Conservation (phyloP, 1,140 invertebrate species). For the Carposina sasakii region DNA sequence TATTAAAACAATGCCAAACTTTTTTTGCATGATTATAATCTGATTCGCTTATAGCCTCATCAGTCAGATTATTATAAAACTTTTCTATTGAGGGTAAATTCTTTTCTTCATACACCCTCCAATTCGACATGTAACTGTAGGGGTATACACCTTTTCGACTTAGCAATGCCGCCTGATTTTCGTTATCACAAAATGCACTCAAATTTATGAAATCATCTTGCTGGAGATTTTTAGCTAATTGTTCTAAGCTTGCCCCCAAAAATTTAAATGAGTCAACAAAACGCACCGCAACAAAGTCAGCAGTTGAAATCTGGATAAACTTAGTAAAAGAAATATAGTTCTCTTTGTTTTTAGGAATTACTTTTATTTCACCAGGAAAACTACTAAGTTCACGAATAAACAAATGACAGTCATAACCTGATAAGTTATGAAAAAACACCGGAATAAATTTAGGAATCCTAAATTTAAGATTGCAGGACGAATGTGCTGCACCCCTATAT, state of each 20-base stretch:
- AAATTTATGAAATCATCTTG: slow-evolving; percentile 15
- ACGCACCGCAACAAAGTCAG: slow-evolving; percentile 22
- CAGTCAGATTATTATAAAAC: slow-evolving; percentile 1
- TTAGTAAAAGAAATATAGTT: slow-evolving; percentile 34
- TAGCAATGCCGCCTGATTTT: neutral
- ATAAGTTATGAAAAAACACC: slow-evolving; percentile 57
- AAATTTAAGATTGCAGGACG: slow-evolving; percentile 29
- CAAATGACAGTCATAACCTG: slow-evolving; percentile 48
- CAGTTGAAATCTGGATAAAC: slow-evolving; percentile 19
- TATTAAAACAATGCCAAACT: slow-evolving; percentile 3
- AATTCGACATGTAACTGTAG: too few species aligned
- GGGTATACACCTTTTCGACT: slow-evolving; percentile 8
- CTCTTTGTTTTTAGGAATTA: slow-evolving; percentile 52
- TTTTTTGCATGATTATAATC: slow-evolving; percentile 5
- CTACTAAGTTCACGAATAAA: slow-evolving; percentile 37
- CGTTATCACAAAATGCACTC: neutral
- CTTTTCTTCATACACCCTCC: neutral
- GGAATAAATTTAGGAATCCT: slow-evolving; percentile 34
- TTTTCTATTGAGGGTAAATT: neutral
- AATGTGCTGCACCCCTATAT: slow-evolving; percentile 23
- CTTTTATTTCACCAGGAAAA: slow-evolving; percentile 29
- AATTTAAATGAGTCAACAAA: slow-evolving; percentile 45
- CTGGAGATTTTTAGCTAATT: slow-evolving; percentile 23
- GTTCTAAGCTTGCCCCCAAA: slow-evolving; percentile 26
- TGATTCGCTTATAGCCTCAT: neutral